Conservation (phyloP, 2,888 invertebrate species). For the Erpobdella octoculata region DNA sequence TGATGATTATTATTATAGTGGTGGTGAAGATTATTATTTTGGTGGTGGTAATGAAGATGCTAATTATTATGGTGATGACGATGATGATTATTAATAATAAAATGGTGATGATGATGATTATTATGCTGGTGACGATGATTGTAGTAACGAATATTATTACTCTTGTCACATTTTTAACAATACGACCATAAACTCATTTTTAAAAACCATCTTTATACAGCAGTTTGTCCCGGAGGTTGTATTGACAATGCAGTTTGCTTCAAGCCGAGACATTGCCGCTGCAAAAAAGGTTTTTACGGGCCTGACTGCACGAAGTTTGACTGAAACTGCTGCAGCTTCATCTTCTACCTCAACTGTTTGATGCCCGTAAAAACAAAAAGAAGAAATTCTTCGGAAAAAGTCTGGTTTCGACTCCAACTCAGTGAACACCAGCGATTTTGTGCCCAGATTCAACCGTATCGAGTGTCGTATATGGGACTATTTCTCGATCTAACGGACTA, state of each 20-base stretch:
- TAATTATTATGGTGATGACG: not conserved
- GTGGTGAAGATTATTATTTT: not conserved
- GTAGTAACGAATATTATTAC: not conserved
- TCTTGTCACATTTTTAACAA: not conserved
- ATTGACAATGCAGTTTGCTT: constrained; percentile 44
- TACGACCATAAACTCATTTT: not conserved
- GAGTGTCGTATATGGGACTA: too few relatives aligned
- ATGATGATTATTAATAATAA: not conserved
- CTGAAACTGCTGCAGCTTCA: too few relatives aligned
- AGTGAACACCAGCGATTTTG: too few relatives aligned
- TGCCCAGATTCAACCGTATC: too few relatives aligned
- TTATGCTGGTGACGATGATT: not conserved
- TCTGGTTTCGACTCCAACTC: too few relatives aligned
- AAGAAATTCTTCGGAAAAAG: too few relatives aligned
- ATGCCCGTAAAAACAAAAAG: too few relatives aligned
- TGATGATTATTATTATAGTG: constrained; percentile 31
- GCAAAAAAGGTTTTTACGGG: constrained; percentile 43
- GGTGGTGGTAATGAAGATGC: not conserved
- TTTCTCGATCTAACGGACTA: too few relatives aligned
- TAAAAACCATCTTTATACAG: constrained; percentile 36
- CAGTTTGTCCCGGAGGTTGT: constrained; percentile 46
- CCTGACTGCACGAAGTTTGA: constrained; percentile 26
- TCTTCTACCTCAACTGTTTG: too few relatives aligned
- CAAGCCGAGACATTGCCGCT: constrained; percentile 46
- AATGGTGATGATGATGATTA: not conserved